phyloP scores from a whole-genome alignment of 2,113 vertebrate genomes.

The Corydoras maculifer region DNA sequence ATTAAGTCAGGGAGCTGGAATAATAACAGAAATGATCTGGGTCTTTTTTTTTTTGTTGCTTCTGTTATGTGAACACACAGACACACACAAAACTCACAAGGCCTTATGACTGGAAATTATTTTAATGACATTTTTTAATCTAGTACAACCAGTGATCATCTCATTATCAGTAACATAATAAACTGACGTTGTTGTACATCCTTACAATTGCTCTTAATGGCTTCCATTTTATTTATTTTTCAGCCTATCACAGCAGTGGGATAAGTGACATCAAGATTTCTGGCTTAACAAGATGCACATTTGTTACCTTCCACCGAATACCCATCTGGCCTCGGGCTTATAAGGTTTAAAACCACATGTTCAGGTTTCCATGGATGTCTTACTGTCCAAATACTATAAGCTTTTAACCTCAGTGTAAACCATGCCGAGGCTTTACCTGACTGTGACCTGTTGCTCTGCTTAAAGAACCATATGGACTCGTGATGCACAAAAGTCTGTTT shows the following conservation, averaged over 20 bases:
- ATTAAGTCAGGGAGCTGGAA: conserved; percentile 53
- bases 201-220: no score
- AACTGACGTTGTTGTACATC: no score
- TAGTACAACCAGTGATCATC: no score
- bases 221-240: no score
- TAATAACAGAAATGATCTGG: conserved; percentile 53
- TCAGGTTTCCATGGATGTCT: background rate
- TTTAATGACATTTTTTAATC: no score
- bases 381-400: conserved; percentile 4
- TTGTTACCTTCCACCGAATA: conserved; percentile 11
- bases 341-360: background rate
- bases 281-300: background rate
- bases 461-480: background rate
- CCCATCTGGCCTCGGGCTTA: background rate
- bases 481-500: no score
- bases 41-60: conserved; percentile 54
- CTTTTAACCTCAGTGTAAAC: conserved; percentile 43
- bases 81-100: background rate
- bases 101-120: background rate
- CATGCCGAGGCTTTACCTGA: conserved; percentile 56
- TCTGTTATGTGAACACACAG: conserved; percentile 26
- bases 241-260: no score
- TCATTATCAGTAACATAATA: no score
- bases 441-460: conserved; percentile 52
- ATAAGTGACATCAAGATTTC: no score